phyloP scores from a whole-genome alignment of 64 coral and sea anemone genomes.

The Stichodactyla mertensii region DNA sequence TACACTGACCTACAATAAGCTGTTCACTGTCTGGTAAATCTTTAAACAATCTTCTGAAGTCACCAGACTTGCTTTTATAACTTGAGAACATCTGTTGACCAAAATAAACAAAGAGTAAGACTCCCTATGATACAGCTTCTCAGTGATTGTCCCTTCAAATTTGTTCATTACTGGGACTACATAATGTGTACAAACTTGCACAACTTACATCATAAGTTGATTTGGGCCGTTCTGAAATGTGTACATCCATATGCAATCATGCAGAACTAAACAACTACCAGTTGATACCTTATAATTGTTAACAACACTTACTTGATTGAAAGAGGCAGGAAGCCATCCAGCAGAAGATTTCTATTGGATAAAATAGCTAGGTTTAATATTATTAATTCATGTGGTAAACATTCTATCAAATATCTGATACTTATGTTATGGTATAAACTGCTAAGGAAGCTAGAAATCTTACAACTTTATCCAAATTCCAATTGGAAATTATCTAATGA shows the following conservation, averaged over 20 bases:
- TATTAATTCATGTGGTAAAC: no score
- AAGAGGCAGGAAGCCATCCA: constrained; percentile 84
- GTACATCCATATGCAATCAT: neutral
- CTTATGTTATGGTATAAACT: no score
- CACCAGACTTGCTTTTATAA: constrained; percentile 82
- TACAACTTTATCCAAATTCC: no score
- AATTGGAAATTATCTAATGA: no score
- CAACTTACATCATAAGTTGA: no score
- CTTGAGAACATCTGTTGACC: constrained; percentile 79
- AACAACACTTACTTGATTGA: constrained; percentile 67
- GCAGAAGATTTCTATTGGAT: constrained; percentile 65
- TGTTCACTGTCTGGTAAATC: constrained; percentile 88
- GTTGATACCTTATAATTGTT: neutral
- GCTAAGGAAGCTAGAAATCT: no score
- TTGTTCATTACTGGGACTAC: no score
- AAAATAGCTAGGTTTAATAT: constrained; percentile 3
- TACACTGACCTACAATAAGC: constrained; percentile 81
- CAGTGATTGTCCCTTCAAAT: no score
- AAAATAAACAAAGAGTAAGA: neutral
- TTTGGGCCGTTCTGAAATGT: no score
- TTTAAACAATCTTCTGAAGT: constrained; percentile 96
- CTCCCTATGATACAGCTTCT: no score
- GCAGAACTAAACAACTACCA: neutral
- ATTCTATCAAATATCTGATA: no score
- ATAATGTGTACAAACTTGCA: no score